Evolutionary conservation across 2,888 invertebrate genomes (phyloP), one percentile per base, ranked within the genome.

Genomic region (Oscheius sp.): DNA sequence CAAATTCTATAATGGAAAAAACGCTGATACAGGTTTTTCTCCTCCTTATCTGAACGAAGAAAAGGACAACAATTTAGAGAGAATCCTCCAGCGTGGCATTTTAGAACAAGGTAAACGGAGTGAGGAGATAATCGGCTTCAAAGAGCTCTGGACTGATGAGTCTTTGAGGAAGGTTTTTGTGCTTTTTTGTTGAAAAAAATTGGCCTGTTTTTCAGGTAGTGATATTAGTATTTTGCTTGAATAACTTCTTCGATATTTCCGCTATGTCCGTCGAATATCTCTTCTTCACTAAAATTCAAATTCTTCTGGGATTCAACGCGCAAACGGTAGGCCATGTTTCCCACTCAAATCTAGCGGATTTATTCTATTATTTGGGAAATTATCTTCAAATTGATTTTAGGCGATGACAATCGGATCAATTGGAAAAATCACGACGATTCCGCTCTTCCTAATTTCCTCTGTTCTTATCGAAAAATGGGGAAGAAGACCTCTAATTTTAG

Each of bases 121-220:
- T n/a, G 34, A 34, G 17, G 17, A n/a, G 34, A 33, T 10, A 10
- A 33, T 55, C 23, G 20, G 34, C 12, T 55, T 33, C 20, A 34
- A 33, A 17, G 55, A 55, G 10, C 8, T 55, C 10, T 55, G 55
- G 55, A 55, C 17, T n/a, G 55, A 55, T n/a, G 37, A 55, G 34
- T n/a, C 55, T 34, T 55, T 55, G 55, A 55, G 34, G 34, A 33
- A 55, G 34, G 55, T 55, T 10, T 8, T 3, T 5, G 48, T 5
- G 17, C 3, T 48, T 55, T 33, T 4, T 33, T n/a, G 8, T 34
- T n/a, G n/a, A n/a, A 23, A 12, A 29, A 53, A 53, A 31, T 27
- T 17, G 5, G 52, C 15, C 15, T 42, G 42, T 10, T 34, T 12
- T 55, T 34, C 12, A 55, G 55, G 55, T 55, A 20, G 20, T 25